These are phyloP conservation scores for Protobothrops flavoviridis DNA, from an alignment of 2,113 vertebrate species.

Conservation along the genomic window DNA sequence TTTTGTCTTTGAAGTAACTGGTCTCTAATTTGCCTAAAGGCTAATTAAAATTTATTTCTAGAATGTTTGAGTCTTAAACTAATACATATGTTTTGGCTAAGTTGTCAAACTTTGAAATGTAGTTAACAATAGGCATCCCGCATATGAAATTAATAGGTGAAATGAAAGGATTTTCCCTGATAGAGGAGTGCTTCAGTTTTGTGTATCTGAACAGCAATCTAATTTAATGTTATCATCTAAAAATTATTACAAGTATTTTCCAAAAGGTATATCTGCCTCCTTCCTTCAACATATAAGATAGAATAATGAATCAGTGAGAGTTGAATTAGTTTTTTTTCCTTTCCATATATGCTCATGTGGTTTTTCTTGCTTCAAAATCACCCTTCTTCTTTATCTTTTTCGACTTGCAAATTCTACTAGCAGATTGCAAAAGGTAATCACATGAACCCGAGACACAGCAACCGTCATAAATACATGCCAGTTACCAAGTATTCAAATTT, in stretches of 20 bases:
- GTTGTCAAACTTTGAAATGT: not conserved
- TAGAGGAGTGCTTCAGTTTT: not conserved
- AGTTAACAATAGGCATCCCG: not conserved
- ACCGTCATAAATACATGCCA: too few relatives aligned
- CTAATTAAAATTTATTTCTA: not conserved
- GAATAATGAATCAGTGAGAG: not conserved
- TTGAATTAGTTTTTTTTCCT: not conserved
- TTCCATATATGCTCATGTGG: not conserved
- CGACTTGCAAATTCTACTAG: too few relatives aligned
- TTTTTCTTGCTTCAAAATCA: not conserved
- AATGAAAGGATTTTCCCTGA: not conserved
- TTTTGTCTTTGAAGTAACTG: not conserved
- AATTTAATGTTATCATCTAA: not conserved
- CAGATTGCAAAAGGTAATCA: too few relatives aligned
- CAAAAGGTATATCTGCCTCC: not conserved
- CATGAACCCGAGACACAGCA: too few relatives aligned
- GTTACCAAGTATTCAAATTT: too few relatives aligned
- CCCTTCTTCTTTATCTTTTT: not conserved
- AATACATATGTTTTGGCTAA: not conserved
- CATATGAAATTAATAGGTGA: not conserved
- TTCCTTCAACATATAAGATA: not conserved
- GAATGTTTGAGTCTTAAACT: not conserved
- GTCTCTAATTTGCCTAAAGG: not conserved
- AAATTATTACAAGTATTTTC: not conserved
- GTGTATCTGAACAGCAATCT: not conserved